Conservation (phyloP, 2,113 vertebrate species). For the Paedocypris sp. region DNA sequence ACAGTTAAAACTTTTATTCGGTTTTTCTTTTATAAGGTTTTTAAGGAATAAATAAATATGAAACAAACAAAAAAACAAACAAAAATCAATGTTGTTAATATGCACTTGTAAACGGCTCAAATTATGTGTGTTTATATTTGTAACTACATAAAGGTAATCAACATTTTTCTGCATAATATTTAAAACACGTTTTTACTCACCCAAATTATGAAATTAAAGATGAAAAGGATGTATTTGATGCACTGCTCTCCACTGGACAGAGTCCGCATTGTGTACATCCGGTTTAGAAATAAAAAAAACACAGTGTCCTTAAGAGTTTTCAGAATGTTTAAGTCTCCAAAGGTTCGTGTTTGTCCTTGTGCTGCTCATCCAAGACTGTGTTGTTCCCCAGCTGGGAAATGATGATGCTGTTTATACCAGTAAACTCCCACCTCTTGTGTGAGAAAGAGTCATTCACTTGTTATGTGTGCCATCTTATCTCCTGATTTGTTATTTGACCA, state of each 20-base stretch:
- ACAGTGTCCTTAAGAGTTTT: not conserved
- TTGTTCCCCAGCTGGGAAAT: not conserved
- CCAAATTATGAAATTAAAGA: slow-evolving; percentile 74
- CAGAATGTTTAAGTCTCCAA: not conserved
- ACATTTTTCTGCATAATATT: not conserved
- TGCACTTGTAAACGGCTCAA: too few species aligned
- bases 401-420: slow-evolving; percentile 10
- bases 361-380: not conserved
- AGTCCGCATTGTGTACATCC: slow-evolving; percentile 17
- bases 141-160: too few species aligned
- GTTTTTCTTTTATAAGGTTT: too few species aligned
- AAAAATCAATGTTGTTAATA: too few species aligned
- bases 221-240: slow-evolving; percentile 70
- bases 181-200: slow-evolving; percentile 46
- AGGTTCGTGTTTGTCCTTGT: not conserved
- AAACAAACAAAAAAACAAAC: too few species aligned
- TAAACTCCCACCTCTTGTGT: slow-evolving; percentile 19
- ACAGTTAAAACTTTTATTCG: too few species aligned
- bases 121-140: too few species aligned
- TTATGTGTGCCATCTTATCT: too few species aligned
- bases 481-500: too few species aligned
- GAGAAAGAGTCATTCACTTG: not conserved
- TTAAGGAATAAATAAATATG: too few species aligned
- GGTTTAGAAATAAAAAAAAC: not conserved
- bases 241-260: slow-evolving; percentile 31